A percentile compares a stretch with the other conserved stretches of the same genome.
Evolutionary conservation across 2,797 vertebrate genomes (phyloP).

Genomic region (Thamnophis elegans): DNA sequence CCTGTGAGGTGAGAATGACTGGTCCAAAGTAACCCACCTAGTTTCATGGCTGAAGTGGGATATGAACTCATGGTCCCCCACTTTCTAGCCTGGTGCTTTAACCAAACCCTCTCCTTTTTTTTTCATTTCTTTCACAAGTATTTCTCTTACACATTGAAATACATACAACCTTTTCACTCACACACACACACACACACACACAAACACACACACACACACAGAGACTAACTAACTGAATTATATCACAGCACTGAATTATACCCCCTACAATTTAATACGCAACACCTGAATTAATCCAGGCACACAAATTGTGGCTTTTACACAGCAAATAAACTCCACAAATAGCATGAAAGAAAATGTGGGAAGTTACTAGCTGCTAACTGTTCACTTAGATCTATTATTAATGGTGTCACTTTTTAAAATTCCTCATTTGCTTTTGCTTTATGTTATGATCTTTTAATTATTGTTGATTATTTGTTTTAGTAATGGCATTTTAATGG

Average conservation of each 20-base stretch:
- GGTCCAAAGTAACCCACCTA: background rate
- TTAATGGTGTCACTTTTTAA: constrained; percentile 55
- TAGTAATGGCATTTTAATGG: constrained; percentile 68
- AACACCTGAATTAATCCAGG: background rate
- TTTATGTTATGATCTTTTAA: constrained; percentile 62
- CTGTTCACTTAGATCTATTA: constrained; percentile 51
- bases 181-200: background rate
- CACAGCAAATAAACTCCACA: background rate
- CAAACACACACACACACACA: no score
- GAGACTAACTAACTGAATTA: no score
- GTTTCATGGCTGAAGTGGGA: background rate
- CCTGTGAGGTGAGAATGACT: background rate
- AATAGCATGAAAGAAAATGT: constrained; percentile 21
- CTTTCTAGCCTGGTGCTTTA: background rate
- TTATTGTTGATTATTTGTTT: constrained; percentile 63
- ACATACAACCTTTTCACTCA: background rate
- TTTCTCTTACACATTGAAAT: background rate
- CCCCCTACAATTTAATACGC: background rate
- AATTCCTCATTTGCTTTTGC: constrained; percentile 49
- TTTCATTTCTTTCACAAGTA: background rate
- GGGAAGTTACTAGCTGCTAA: constrained; percentile 42
- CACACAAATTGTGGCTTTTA: background rate
- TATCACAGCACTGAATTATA: background rate
- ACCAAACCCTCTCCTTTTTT: background rate
- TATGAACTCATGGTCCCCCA: background rate